Evolutionary conservation across 64 coral and sea anemone genomes (phyloP).

Genomic region (Porites lutea): DNA sequence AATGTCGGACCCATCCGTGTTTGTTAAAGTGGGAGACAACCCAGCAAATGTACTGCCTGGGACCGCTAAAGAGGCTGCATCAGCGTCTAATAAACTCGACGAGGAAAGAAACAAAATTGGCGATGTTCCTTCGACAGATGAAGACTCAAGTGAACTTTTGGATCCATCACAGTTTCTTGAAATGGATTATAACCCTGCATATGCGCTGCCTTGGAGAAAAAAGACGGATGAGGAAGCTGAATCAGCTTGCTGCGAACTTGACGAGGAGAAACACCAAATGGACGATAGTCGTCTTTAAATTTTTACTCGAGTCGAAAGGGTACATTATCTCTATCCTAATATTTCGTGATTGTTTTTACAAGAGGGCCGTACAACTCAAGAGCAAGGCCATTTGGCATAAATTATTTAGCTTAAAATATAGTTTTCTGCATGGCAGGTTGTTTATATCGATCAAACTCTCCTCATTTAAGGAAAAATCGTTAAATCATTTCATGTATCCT

Average conservation of each 20-base stretch:
- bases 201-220: background rate
- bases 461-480: no score
- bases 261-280: background rate
- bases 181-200: background rate
- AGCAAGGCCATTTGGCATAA: no score
- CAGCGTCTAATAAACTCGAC: background rate
- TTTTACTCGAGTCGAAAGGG: no score
- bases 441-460: no score
- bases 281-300: background rate
- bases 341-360: no score
- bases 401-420: no score
- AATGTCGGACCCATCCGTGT: background rate
- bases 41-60: background rate
- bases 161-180: background rate
- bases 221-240: no score
- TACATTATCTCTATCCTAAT: no score
- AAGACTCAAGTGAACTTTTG: background rate
- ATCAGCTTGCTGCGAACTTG: background rate
- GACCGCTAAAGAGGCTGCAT: no score
- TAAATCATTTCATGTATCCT: no score
- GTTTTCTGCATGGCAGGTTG: no score
- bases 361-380: no score
- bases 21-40: background rate
- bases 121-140: background rate
- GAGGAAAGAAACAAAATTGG: background rate